A percentile compares a stretch with the other conserved stretches of the same genome.
Evolutionary conservation across 2,888 invertebrate species (phyloP).

Genomic region (Pharmacophagus antenor): DNA sequence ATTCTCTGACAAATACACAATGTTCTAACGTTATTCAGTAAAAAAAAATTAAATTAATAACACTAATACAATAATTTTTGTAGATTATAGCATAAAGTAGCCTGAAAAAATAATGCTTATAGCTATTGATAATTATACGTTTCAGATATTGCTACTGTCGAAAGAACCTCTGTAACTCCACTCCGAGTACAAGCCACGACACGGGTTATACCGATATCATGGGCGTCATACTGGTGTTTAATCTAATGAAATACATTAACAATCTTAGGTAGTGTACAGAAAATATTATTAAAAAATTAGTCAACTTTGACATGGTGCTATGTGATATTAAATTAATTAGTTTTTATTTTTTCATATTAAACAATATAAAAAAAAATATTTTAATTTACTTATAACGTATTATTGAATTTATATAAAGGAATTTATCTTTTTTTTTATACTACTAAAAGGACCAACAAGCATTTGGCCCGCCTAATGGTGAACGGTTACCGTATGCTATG

Average conservation of each 20-base stretch:
- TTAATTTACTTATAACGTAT: conserved; percentile 4
- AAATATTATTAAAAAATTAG: conserved; percentile 8
- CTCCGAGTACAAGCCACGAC: conserved; percentile 64
- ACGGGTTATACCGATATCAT: conserved; percentile 79
- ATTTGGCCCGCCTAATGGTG: no score
- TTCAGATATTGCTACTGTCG: conserved; percentile 88
- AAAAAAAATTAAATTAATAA: no score
- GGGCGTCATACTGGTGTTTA: conserved; percentile 83
- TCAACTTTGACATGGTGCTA: conserved; percentile 20
- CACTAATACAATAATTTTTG: no score
- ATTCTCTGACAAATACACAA: no score
- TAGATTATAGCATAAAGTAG: no score
- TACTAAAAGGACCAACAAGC: no score
- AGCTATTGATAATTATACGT: conserved; percentile 32
- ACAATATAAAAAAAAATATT: neutral
- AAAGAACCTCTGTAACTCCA: conserved; percentile 86
- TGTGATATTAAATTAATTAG: conserved; percentile 36
- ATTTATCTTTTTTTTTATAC: no score
- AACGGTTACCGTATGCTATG: no score
- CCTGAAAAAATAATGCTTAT: no score
- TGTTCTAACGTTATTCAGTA: no score
- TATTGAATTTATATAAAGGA: neutral
- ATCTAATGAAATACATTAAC: conserved; percentile 82
- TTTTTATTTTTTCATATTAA: conserved; percentile 23
- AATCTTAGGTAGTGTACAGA: conserved; percentile 65